These are phyloP conservation scores for Cenopis cana DNA, from an alignment of 2,888 invertebrate genomes.

Conservation along the genomic window DNA sequence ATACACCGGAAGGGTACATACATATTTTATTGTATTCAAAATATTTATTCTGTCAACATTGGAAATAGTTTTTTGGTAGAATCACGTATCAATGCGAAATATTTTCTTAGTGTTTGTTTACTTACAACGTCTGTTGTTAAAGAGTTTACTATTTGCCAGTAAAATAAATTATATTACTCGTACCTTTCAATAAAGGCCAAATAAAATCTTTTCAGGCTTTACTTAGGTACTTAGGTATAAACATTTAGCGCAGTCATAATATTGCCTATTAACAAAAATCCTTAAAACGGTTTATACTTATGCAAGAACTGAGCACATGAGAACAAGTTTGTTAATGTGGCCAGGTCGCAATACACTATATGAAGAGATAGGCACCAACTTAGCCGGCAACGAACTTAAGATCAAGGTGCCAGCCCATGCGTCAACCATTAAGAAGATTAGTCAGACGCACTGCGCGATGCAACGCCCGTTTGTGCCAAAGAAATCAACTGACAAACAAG, in stretches of 20 bases:
- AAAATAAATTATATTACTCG: too few relatives aligned
- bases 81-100: too few relatives aligned
- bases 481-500: slow-evolving; percentile 44
- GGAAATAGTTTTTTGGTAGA: too few relatives aligned
- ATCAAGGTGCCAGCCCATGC: slow-evolving; percentile 76
- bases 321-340: slow-evolving; percentile 72
- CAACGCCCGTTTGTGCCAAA: slow-evolving; percentile 62
- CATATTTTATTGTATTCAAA: too few relatives aligned
- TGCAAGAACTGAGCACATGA: slow-evolving; percentile 55
- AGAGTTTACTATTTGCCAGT: too few relatives aligned
- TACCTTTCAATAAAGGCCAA: too few relatives aligned
- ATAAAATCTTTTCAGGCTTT: too few relatives aligned
- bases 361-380: slow-evolving; percentile 78
- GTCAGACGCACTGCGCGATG: slow-evolving; percentile 76
- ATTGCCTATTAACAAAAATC: not conserved
- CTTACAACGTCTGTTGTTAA: too few relatives aligned
- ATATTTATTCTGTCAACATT: too few relatives aligned
- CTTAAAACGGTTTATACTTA: slow-evolving; percentile 15
- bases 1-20: too few relatives aligned
- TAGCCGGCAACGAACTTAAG: slow-evolving; percentile 78
- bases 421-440: slow-evolving; percentile 77
- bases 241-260: not conserved
- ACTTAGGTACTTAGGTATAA: too few relatives aligned
- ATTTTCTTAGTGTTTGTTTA: too few relatives aligned
- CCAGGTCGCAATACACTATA: slow-evolving; percentile 79